These are phyloP conservation scores for Odontothrips loti DNA, from an alignment of 2,888 invertebrate species.

Conservation along the genomic window DNA sequence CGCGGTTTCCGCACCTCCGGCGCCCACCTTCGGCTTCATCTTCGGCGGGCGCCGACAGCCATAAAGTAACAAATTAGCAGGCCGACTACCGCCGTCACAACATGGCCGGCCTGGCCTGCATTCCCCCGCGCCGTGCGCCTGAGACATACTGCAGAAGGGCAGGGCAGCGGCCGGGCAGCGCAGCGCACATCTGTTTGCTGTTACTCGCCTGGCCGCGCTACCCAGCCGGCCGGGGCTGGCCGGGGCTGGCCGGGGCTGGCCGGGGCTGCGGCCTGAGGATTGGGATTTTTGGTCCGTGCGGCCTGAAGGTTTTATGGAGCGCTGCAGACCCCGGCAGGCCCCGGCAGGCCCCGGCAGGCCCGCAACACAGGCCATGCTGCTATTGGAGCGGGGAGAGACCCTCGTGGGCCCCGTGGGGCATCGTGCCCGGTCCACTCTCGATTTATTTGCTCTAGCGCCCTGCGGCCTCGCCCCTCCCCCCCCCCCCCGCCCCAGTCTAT, in stretches of 20 bases:
- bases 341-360: neutral
- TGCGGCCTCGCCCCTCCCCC: neutral
- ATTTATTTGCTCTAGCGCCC: neutral
- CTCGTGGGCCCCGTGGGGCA: neutral
- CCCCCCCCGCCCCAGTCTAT: neutral
- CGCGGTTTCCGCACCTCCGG: no score
- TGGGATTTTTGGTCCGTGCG: neutral
- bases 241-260: neutral
- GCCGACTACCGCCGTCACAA: no score
- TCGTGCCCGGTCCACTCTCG: neutral
- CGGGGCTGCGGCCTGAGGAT: neutral
- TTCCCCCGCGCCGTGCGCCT: neutral
- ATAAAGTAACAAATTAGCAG: no score
- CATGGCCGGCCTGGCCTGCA: neutral
- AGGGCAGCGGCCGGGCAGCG: neutral
- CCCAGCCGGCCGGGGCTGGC: neutral
- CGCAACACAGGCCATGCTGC: neutral
- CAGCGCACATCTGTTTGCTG: neutral
- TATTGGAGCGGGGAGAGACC: neutral
- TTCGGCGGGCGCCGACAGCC: no score
- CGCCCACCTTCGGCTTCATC: no score
- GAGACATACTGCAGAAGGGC: neutral
- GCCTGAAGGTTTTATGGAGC: constrained; percentile 7
- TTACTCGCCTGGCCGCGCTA: neutral
- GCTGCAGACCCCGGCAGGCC: neutral